phyloP scores from a whole-genome alignment of 2,797 vertebrate genomes.

The Coccyzus lansbergi region DNA sequence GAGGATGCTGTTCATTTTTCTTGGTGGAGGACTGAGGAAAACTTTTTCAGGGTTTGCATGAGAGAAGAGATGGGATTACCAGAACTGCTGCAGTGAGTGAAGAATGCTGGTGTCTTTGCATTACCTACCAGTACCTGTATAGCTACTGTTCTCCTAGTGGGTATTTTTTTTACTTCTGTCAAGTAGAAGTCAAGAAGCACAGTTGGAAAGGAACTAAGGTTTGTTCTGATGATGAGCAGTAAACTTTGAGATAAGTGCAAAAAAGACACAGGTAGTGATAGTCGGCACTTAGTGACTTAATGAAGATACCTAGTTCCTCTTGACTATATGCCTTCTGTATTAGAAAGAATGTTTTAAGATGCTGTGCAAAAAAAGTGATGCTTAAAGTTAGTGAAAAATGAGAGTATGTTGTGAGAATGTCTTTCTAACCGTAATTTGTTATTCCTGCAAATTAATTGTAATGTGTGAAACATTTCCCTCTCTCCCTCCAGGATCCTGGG shows the following conservation, averaged over 20 bases:
- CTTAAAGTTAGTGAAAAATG: not conserved
- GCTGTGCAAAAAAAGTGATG: not conserved
- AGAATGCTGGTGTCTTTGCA: not conserved
- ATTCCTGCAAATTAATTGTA: not conserved
- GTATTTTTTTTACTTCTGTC: not conserved
- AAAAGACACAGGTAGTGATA: not conserved
- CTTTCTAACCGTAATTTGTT: not conserved
- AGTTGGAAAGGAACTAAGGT: not conserved
- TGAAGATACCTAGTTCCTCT: not conserved
- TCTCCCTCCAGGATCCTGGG: not conserved
- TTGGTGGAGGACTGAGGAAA: not conserved
- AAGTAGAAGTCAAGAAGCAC: not conserved
- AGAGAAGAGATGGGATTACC: not conserved
- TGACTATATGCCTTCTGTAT: not conserved
- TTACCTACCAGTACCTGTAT: not conserved
- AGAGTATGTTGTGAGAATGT: not conserved
- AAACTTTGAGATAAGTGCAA: not conserved
- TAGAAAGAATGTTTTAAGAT: not conserved
- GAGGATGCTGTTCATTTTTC: accelerated
- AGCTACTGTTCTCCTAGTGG: not conserved
- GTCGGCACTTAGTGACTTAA: not conserved
- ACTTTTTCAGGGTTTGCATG: not conserved
- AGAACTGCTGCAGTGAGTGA: not conserved
- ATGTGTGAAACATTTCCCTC: not conserved
- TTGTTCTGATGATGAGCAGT: not conserved